Base-by-base conservation (phyloP, 2,888 invertebrate species). In the Macroteleia sp. region DNA sequence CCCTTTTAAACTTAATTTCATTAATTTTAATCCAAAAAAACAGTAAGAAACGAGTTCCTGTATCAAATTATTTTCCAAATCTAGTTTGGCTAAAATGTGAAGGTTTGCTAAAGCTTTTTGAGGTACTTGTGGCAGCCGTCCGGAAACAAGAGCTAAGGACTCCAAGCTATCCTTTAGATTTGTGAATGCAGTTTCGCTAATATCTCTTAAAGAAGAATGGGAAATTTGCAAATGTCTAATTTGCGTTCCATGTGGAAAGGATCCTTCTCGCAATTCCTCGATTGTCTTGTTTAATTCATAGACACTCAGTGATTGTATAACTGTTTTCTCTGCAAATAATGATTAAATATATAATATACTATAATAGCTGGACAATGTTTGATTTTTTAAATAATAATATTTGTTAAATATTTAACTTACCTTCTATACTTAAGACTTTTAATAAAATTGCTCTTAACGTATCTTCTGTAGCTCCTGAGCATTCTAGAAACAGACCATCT, bases 401-500 rank as follows among this genome's bases (percentile, higher is more conserved):
- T 12, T 34, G 1, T 34, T 6, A 34, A 34, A 12, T n/a, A 34
- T 12, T 14, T 9, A 34, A 12, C 16, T 25, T 84, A 90, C 91
- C 91, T 76, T 85, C 83, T 28, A 85, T 83, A 46, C 76, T 86
- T 41, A 89, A 80, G 41, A 96, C 94, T 89, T 95, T 94, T 84
- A 94, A 93, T 83, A 97, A 92, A 32, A 96, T 95, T 82, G 94
- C 93, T 88, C 94, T 94, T 77, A 97, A 93, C 44, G 95, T 95
- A 64, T 93, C 93, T 46, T 95, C 94, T 41, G 96, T 95, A 36
- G 96, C 96, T 62, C 96, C 96, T 22, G 97, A 96, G 91, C 97
- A 97, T 92, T 97, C 97, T 88, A 97, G 93, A 92, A 96, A 96
- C 77, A 97, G 93, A 75, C 96, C 97, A 92, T 97, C 97, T 92